Base-by-base conservation (phyloP, 2,797 vertebrate species). In the Knipowitschia caucasica region DNA sequence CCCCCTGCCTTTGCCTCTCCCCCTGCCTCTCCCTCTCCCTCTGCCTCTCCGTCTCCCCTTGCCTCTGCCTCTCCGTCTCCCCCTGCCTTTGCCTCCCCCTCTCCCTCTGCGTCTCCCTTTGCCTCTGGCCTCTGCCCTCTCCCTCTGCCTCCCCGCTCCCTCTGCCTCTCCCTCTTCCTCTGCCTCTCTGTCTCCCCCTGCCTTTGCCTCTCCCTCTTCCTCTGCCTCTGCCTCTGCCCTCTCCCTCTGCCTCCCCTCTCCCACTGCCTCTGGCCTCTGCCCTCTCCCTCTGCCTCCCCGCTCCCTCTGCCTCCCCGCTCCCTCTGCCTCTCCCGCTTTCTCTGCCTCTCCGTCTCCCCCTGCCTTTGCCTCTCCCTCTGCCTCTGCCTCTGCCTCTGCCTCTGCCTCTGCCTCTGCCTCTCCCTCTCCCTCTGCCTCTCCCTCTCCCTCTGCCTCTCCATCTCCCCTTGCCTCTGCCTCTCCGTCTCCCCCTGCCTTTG, bases 151-250 rank as follows among this genome's bases (percentile, higher is more conserved):
- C n/a, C n/a, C n/a, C n/a, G n/a, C n/a, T n/a, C n/a, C n/a, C n/a
- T n/a, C n/a, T n/a, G n/a, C n/a, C n/a, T n/a, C n/a, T n/a, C n/a
- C n/a, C n/a, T n/a, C n/a, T n/a, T n/a, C n/a, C n/a, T n/a, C n/a
- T n/a, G n/a, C n/a, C n/a, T n/a, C n/a, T n/a, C n/a, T n/a, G 61
- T 62, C 58, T 61, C 12, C 64, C 31, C 25, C 52, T 50, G 31
- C 34, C 47, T 26, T 18, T 39, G 33, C 44, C 11, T 34, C n/a
- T 34, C 2, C 15, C 14, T 34, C 4, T 7, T n/a, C n/a, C 14
- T 34, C 5, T 34, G 12, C 15, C 3, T 34, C 12, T 30, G 2
- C n/a, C 30, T 33, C 3, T 33, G 62, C 31, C 31, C 44, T 62
- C 31, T 34, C 21, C n/a, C 53, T 55, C 27, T 10, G n/a, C n/a